Base-by-base conservation (phyloP, 2,113 vertebrate species). In the Nyctibius bracteatus region DNA sequence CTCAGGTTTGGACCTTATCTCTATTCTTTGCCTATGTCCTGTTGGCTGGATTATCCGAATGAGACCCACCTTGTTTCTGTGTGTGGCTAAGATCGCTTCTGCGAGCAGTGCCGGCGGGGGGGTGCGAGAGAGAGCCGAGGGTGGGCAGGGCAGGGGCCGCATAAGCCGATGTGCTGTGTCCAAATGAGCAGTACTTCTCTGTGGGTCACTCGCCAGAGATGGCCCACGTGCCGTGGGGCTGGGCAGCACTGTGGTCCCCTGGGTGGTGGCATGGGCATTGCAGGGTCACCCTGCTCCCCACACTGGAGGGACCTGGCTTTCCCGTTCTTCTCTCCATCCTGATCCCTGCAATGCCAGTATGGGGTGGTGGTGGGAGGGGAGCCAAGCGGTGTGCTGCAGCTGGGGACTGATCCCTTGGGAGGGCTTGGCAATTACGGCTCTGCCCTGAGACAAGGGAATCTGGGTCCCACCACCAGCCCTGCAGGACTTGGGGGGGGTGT, bases 11-110 rank as follows among this genome's bases (percentile, higher is more conserved):
- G 16, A 47, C 33, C 23, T 83, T 43, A 27, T 5, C 27, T 52
- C 61, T 66, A 46, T 92, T 70, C 57, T 94, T 77, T 30, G 19
- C 30, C 37, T 62, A 17, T 1, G 0, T 58, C 25, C 41, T 5
- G 0, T 31, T 79, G 11, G 30, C 51, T 7, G 1, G 31, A 7
- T 37, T 73, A 22, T 35, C 55, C 0, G 0, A 54, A 33, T 0
- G 10, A 66, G 25, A 37, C 68, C 22, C n/a, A 22, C 28, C 31
- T 14, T 20, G 10, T 37, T 84, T n/a, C 68, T 2, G 1, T 3
- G 8, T 0, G 0, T 58, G 63, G 37, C 70, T 59, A 6, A 68
- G 43, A 15, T 8, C 3, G 5, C 39, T 17, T 5, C n/a, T 49
- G 62, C 4, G 24, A 86, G 46, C 31, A 9, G 54, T 12, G 66